Evolutionary conservation across 1,140 invertebrate genomes (phyloP).

Genomic region (Lucilia cuprina): DNA sequence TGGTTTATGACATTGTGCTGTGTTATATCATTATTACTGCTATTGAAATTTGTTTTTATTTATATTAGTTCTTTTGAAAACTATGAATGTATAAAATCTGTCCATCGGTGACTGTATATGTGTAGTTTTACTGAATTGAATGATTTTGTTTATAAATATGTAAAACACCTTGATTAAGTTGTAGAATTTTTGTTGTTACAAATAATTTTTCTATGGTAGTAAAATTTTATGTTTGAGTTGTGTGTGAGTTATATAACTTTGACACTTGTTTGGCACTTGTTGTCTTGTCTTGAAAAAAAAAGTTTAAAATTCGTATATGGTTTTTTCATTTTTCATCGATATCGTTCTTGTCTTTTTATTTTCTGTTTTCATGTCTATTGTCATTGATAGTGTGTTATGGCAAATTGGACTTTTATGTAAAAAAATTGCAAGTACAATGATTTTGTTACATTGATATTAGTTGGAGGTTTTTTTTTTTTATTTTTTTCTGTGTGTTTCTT

Average conservation of each 20-base stretch:
- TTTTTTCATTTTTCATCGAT: neutral
- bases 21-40: too few relatives aligned
- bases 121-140: neutral
- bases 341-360: neutral
- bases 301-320: neutral
- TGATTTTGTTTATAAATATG: neutral
- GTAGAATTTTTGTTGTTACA: neutral
- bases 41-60: too few relatives aligned
- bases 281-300: neutral
- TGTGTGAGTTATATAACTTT: neutral
- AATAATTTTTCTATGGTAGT: neutral
- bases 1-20: too few relatives aligned
- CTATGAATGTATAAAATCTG: too few relatives aligned
- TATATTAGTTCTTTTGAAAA: too few relatives aligned
- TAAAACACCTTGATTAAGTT: constrained; percentile 11
- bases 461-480: too few relatives aligned
- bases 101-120: neutral
- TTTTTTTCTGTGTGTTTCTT: too few relatives aligned
- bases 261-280: constrained; percentile 9
- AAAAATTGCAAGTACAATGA: neutral
- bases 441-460: neutral
- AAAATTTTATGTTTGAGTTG: neutral
- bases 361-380: neutral
- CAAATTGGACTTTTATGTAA: neutral
- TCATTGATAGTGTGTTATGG: constrained; percentile 7